Base-by-base conservation (phyloP, 2,113 vertebrate species). In the Nymphicus hollandicus region DNA sequence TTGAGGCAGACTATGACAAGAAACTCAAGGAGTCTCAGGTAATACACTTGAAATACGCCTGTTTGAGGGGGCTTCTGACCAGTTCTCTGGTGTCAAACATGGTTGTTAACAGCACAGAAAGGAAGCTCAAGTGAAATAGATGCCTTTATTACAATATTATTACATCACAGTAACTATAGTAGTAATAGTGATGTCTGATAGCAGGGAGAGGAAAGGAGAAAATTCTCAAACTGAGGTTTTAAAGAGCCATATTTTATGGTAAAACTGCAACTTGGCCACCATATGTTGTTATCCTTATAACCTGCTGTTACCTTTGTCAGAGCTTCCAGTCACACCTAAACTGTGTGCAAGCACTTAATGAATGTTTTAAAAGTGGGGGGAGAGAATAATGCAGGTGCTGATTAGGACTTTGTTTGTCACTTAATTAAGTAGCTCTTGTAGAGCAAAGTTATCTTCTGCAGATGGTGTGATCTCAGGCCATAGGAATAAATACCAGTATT, bases 1-100 rank as follows among this genome's bases (percentile, higher is more conserved):
- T 99, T 52, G 99, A 99, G 96, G 99, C 99, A 1, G 99, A 99
- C 85, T 99, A 99, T 47, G 99, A 99, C 97, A 99, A 99, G 97
- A 99, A 99, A 92, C 98, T 99, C n/a, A 99, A 99, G 93, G 99
- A 99, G 97, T 99, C 99, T 69, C 99, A 99, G 99, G 99, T 99
- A 95, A 94, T 11, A 14, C 5, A 10, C 22, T 56, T 64, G 61
- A 33, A 18, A 63, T 47, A 27, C 6, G 18, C 10, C 35, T 63
- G 4, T 79, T 22, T 41, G 71, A 37, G 43, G 41, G 28, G 18
- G 1, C 4, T 86, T 33, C 31, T 76, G 46, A 10, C 8, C 28
- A 15, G 3, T 43, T 19, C 41, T 72, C 17, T 83, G 63, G 3
- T 29, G 4, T 68, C 55, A 74, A 20, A 37, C 15, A 3, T 65